phyloP scores from a whole-genome alignment of 2,888 invertebrate species.

The Acleris laterana region DNA sequence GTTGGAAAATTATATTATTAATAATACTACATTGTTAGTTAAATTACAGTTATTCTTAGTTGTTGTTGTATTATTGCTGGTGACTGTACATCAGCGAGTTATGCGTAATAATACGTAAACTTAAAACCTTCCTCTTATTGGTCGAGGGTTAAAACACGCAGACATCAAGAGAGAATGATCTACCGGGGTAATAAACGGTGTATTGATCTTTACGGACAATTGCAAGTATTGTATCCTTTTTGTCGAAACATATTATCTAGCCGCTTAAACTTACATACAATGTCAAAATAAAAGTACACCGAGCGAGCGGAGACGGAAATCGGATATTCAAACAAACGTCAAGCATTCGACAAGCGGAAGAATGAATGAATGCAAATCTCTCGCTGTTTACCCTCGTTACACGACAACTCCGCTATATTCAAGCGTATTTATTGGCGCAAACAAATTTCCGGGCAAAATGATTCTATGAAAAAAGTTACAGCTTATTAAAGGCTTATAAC shows the following conservation, averaged over 20 bases:
- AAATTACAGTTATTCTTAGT: too few relatives aligned
- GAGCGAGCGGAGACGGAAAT: slow-evolving; percentile 57
- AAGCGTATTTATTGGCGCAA: slow-evolving; percentile 35
- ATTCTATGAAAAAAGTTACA: slow-evolving; percentile 17
- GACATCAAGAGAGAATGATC: too few relatives aligned
- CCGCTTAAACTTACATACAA: slow-evolving; percentile 20
- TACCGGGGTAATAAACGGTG: too few relatives aligned
- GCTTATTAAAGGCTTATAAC: slow-evolving; percentile 29
- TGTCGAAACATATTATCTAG: background rate
- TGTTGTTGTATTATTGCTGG: too few relatives aligned
- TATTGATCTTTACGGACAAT: too few relatives aligned
- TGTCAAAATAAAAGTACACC: slow-evolving; percentile 47
- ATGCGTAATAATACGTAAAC: too few relatives aligned
- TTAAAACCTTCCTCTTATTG: too few relatives aligned
- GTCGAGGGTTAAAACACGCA: too few relatives aligned
- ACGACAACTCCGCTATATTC: slow-evolving; percentile 44
- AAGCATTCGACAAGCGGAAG: slow-evolving; percentile 57
- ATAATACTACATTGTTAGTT: too few relatives aligned
- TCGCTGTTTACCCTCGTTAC: slow-evolving; percentile 38
- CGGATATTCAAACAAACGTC: slow-evolving; percentile 73
- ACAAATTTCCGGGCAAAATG: slow-evolving; percentile 27
- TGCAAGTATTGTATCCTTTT: too few relatives aligned
- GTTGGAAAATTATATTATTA: too few relatives aligned
- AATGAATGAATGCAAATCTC: slow-evolving; percentile 64
- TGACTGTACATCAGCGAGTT: too few relatives aligned